phyloP scores from a whole-genome alignment of 1,140 invertebrate genomes.

The Hylaeus anthracinus region DNA sequence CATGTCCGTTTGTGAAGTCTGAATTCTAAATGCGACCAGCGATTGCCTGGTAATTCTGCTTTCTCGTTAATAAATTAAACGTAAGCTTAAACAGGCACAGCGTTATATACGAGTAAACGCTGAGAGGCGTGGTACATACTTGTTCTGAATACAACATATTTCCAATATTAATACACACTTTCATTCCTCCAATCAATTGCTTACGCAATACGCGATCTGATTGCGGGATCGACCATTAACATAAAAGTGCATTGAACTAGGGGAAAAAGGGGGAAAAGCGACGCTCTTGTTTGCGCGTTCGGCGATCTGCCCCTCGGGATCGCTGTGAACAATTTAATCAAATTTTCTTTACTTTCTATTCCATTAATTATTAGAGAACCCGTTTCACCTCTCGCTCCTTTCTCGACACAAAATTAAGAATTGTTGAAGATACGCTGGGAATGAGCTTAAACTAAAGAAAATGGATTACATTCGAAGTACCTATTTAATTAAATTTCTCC shows the following conservation, averaged over 20 bases:
- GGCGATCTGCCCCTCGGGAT: too few species aligned
- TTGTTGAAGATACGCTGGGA: too few species aligned
- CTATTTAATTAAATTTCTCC: too few species aligned
- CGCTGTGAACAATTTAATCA: too few species aligned
- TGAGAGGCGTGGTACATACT: conserved; percentile 42
- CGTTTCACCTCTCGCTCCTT: too few species aligned
- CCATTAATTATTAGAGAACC: too few species aligned
- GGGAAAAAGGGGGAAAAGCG: conserved; percentile 2
- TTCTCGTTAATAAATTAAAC: conserved; percentile 37
- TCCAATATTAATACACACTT: conserved; percentile 36
- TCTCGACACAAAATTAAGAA: too few species aligned
- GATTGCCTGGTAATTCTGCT: neutral
- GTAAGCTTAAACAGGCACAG: conserved; percentile 20
- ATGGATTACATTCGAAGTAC: too few species aligned
- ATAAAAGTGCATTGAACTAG: conserved; percentile 39
- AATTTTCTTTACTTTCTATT: too few species aligned
- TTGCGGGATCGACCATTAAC: conserved; percentile 34
- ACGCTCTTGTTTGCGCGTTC: neutral
- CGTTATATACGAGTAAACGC: neutral
- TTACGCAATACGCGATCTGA: conserved; percentile 28
- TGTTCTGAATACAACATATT: conserved; percentile 33
- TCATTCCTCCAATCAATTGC: conserved; percentile 27
- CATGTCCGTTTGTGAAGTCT: neutral
- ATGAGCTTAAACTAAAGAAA: too few species aligned
- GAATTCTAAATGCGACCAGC: conserved; percentile 10